phyloP scores from a whole-genome alignment of 2,113 vertebrate species.

The Pardalotus punctatus region DNA sequence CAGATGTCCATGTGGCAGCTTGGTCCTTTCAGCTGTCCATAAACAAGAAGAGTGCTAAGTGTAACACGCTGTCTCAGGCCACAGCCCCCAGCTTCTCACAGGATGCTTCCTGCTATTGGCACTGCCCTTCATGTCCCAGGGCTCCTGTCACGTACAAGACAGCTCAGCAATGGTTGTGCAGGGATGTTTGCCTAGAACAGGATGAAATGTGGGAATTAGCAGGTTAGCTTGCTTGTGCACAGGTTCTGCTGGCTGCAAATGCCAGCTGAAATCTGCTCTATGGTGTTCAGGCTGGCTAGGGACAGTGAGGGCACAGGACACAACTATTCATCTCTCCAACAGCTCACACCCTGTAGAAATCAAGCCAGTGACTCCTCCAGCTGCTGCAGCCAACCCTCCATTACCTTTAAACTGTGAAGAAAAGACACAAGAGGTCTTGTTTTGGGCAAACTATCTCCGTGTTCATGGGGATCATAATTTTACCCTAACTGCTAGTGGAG shows the following conservation, averaged over 20 bases:
- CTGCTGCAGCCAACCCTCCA: not conserved
- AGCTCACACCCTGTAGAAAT: not conserved
- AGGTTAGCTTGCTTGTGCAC: not conserved
- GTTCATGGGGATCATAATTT: not conserved
- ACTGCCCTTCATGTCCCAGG: not conserved
- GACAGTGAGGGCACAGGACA: not conserved
- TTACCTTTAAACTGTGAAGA: not conserved
- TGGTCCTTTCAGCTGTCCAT: not conserved
- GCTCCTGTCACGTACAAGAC: not conserved
- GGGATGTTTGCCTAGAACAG: not conserved
- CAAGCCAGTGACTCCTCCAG: not conserved
- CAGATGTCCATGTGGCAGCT: not conserved
- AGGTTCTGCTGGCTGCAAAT: not conserved
- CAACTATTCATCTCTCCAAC: not conserved
- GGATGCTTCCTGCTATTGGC: not conserved
- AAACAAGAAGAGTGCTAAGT: not conserved
- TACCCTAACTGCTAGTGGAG: not conserved
- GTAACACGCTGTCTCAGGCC: not conserved
- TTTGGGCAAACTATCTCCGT: not conserved
- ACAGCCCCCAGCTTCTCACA: fast-evolving
- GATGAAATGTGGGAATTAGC: not conserved
- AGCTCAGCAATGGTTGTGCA: not conserved
- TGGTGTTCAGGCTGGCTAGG: not conserved
- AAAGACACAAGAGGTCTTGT: not conserved
- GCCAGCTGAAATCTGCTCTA: not conserved